phyloP scores from a whole-genome alignment of 1,140 invertebrate genomes.

The Drosophila varians region DNA sequence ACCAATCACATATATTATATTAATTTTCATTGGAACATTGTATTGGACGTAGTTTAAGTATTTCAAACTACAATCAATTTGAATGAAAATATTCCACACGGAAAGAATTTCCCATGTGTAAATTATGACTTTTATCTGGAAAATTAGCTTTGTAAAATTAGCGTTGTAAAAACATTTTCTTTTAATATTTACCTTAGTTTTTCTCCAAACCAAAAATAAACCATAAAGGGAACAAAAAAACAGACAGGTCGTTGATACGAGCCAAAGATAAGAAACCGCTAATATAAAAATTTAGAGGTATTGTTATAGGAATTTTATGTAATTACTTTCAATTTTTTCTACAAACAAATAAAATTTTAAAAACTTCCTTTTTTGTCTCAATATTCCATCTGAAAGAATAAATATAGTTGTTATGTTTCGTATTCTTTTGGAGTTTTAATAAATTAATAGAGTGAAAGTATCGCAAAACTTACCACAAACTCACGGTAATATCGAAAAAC shows the following conservation, averaged over 20 bases:
- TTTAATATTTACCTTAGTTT: neutral
- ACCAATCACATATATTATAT: neutral
- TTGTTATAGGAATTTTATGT: no score
- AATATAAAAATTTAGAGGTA: no score
- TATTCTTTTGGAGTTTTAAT: no score
- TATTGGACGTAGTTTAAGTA: neutral
- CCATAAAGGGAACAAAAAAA: neutral
- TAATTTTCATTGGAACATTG: neutral
- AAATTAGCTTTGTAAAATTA: neutral
- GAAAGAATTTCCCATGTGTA: neutral
- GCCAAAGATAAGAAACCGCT: neutral
- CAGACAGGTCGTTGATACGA: neutral
- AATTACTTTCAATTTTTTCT: no score
- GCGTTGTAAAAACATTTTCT: neutral
- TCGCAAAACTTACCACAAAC: neutral
- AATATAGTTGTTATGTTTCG: no score
- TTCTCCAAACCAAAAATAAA: neutral
- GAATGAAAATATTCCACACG: neutral
- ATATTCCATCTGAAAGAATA: no score
- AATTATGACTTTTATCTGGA: neutral
- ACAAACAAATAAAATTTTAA: no score
- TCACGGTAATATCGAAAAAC: neutral
- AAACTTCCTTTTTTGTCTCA: no score
- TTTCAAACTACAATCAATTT: neutral
- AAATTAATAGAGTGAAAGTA: no score